Evolutionary conservation across 2,113 vertebrate species (phyloP).

Genomic region (Ursus arctos): DNA sequence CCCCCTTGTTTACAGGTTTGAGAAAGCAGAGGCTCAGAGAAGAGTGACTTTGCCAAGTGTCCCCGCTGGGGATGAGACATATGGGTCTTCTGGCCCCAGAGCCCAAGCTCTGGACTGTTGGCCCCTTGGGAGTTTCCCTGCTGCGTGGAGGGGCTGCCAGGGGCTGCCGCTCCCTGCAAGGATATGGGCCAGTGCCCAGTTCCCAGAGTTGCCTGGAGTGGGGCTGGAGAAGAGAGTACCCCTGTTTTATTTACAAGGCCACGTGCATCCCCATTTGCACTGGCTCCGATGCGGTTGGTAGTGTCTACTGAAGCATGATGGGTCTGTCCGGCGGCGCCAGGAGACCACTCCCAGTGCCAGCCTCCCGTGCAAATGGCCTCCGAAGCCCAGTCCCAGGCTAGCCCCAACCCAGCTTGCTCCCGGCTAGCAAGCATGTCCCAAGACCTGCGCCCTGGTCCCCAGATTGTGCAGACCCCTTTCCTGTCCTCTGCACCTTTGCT

Average conservation of each 20-base stretch:
- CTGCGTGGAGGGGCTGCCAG: background rate
- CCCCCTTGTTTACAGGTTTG: background rate
- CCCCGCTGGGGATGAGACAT: background rate
- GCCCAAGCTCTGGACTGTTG: background rate
- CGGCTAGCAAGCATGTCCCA: background rate
- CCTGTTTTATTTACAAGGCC: background rate
- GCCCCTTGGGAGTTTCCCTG: background rate
- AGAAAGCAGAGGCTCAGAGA: background rate
- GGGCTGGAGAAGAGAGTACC: background rate
- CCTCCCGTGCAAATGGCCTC: background rate
- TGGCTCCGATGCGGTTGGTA: no score
- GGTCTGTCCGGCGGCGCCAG: background rate
- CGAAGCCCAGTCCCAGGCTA: background rate
- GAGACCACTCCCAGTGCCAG: background rate
- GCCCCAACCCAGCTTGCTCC: background rate
- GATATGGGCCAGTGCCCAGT: background rate
- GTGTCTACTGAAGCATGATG: fast-evolving
- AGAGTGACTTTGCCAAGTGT: background rate
- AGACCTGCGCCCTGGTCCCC: background rate
- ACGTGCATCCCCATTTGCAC: background rate
- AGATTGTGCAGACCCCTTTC: background rate
- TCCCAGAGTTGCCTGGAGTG: background rate
- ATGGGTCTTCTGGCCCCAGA: background rate
- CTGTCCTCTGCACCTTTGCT: background rate
- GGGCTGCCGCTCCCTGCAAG: no score